Percentiles rank a stretch among this genome's conserved stretches.
Evolutionary conservation across 2,888 invertebrate species (phyloP).

Genomic region (Spodoptera littoralis): DNA sequence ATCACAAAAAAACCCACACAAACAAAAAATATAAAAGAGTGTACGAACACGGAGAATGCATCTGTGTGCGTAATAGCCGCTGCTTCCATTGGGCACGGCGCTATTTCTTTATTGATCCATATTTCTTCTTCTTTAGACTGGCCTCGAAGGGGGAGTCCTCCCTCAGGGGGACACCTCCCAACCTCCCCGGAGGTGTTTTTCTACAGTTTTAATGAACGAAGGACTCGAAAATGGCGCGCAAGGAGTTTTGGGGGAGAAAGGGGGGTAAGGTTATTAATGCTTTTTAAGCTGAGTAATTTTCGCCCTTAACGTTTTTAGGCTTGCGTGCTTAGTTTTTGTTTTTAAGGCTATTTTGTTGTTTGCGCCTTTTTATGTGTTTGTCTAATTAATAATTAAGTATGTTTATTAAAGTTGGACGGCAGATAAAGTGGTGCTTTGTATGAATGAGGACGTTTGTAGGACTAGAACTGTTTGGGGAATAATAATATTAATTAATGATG

Average conservation of each 20-base stretch:
- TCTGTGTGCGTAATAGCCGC: slow-evolving; percentile 82
- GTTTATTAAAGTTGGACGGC: slow-evolving; percentile 39
- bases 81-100: slow-evolving; percentile 86
- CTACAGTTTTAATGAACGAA: slow-evolving; percentile 88
- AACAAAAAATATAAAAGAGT: slow-evolving; percentile 56
- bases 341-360: slow-evolving; percentile 57
- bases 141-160: slow-evolving; percentile 65
- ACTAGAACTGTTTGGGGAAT: slow-evolving; percentile 25
- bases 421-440: slow-evolving; percentile 22
- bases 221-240: slow-evolving; percentile 76
- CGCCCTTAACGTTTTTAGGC: slow-evolving; percentile 74
- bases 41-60: slow-evolving; percentile 60
- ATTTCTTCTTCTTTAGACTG: slow-evolving; percentile 89
- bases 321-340: slow-evolving; percentile 66
- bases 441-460: slow-evolving; percentile 33
- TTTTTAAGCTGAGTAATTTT: slow-evolving; percentile 86
- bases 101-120: slow-evolving; percentile 90
- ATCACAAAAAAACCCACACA: slow-evolving; percentile 48
- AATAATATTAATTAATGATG: slow-evolving; percentile 27
- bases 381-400: slow-evolving; percentile 47
- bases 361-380: slow-evolving; percentile 55
- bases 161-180: slow-evolving; percentile 46
- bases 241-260: slow-evolving; percentile 72
- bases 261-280: slow-evolving; percentile 85
- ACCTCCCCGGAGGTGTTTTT: slow-evolving; percentile 82